phyloP scores from a whole-genome alignment of 2,888 invertebrate genomes.

The Galeruca laticollis region DNA sequence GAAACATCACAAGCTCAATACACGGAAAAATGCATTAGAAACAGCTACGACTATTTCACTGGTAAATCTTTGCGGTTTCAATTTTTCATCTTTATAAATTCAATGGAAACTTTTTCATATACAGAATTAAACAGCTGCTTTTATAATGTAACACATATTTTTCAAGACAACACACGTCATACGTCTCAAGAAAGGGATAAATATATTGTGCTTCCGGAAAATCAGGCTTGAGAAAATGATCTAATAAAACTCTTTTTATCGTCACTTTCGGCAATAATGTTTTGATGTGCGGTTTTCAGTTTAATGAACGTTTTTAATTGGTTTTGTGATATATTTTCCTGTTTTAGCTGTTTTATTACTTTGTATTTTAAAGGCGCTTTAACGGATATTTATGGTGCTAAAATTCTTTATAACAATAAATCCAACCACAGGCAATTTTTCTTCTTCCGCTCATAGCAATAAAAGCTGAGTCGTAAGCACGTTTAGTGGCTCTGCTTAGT shows the following conservation, averaged over 20 bases:
- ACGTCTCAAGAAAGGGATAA: background rate
- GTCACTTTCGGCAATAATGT: background rate
- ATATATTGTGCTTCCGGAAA: background rate
- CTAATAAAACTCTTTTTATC: background rate
- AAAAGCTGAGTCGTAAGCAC: background rate
- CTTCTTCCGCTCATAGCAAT: background rate
- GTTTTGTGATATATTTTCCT: background rate
- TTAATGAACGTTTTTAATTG: background rate
- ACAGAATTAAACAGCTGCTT: background rate
- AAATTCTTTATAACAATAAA: background rate
- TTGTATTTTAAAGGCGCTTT: background rate
- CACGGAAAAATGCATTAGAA: too few relatives aligned
- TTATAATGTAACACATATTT: background rate
- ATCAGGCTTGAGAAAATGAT: background rate
- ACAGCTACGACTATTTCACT: too few relatives aligned
- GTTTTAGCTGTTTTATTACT: background rate
- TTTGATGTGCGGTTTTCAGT: background rate
- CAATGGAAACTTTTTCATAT: background rate
- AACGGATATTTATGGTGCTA: constrained; percentile 2
- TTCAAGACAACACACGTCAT: too few relatives aligned
- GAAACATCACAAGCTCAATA: too few relatives aligned
- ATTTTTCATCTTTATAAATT: background rate
- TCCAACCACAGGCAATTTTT: background rate
- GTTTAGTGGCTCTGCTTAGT: background rate
- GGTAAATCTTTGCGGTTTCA: too few relatives aligned